Percentiles rank a stretch among this genome's conserved stretches.
phyloP scores from a whole-genome alignment of 2,888 invertebrate species.

The Morinoia aosen region DNA sequence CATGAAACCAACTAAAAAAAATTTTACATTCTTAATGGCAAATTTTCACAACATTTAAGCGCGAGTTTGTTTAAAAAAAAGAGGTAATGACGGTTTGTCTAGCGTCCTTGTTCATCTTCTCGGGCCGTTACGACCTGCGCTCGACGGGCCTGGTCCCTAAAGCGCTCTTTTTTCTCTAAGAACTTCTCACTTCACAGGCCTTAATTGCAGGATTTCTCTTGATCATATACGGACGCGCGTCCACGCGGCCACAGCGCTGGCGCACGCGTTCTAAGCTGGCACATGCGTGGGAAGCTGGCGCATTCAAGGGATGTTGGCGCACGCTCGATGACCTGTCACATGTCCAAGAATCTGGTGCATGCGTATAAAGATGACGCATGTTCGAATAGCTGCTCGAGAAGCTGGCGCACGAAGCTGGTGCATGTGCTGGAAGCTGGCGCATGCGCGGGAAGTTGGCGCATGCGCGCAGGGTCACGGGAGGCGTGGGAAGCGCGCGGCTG shows the following conservation, averaged over 20 bases:
- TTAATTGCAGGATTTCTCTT: background rate
- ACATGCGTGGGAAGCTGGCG: background rate
- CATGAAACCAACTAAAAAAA: background rate
- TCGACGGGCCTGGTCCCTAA: background rate
- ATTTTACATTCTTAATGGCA: background rate
- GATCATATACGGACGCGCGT: background rate
- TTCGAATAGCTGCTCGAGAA: too few species aligned
- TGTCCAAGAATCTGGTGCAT: background rate
- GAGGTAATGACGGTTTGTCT: background rate
- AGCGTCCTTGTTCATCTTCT: background rate
- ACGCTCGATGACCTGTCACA: background rate
- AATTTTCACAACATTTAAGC: too few species aligned
- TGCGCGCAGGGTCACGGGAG: background rate
- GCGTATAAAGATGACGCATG: background rate
- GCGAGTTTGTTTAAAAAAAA: background rate
- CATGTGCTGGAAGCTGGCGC: background rate
- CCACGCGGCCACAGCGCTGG: background rate
- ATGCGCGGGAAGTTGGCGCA: background rate
- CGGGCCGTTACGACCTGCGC: background rate
- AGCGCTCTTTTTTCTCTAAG: background rate
- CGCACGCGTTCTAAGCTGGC: too few species aligned
- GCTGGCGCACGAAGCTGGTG: too few species aligned
- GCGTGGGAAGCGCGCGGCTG: slow-evolving; percentile 30
- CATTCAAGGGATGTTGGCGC: background rate
- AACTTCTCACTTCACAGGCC: background rate